Conservation (phyloP, 2,888 invertebrate genomes). For the Caenorhabditis uteleia region DNA sequence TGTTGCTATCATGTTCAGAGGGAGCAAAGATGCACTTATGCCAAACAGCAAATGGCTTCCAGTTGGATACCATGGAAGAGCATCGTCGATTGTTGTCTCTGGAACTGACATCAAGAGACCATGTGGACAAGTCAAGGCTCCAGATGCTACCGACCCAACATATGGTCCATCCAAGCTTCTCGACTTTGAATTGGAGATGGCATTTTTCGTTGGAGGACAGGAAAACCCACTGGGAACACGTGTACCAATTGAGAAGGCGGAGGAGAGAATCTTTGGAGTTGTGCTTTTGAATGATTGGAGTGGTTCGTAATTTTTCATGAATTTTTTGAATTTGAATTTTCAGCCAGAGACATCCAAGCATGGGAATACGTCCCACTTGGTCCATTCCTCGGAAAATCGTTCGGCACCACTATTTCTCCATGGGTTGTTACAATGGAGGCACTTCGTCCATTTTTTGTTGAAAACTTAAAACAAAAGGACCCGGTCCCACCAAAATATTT, state of each 20-base stretch:
- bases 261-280: conserved; percentile 92
- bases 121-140: conserved; percentile 85
- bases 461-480: conserved; percentile 80
- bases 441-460: conserved; percentile 82
- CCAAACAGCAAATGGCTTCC: conserved; percentile 96
- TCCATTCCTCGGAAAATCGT: conserved; percentile 93
- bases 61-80: conserved; percentile 95
- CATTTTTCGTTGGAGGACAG: conserved; percentile 85
- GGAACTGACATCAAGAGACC: conserved; percentile 91
- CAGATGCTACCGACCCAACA: conserved; percentile 75
- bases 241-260: conserved; percentile 81
- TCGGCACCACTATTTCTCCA: conserved; percentile 93
- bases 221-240: conserved; percentile 82
- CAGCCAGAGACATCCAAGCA: conserved; percentile 96
- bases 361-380: conserved; percentile 99
- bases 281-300: conserved; percentile 99
- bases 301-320: conserved; percentile 77
- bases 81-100: conserved; percentile 91
- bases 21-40: conserved; percentile 90
- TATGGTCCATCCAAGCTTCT: conserved; percentile 82
- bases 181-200: conserved; percentile 98
- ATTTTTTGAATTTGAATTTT: no score
- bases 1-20: conserved; percentile 94
- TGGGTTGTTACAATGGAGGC: conserved; percentile 96
- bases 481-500: conserved; percentile 88